phyloP scores from a whole-genome alignment of 2,888 invertebrate species.

The Octodonta nipae region DNA sequence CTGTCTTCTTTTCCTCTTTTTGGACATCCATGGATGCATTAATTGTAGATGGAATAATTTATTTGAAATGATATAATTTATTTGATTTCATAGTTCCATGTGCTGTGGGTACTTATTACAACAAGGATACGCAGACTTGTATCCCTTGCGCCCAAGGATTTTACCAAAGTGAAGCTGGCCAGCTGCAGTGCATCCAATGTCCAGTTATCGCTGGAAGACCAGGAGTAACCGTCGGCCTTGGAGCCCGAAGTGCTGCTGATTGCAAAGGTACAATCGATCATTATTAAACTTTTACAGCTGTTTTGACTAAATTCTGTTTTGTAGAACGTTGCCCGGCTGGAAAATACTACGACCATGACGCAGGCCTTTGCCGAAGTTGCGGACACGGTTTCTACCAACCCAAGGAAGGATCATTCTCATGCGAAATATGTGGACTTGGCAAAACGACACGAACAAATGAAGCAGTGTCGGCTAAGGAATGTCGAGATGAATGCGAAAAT shows the following conservation, averaged over 20 bases:
- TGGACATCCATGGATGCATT: too few relatives aligned
- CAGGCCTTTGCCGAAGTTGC: conserved; percentile 79
- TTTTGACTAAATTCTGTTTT: conserved; percentile 2
- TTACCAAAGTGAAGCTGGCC: conserved; percentile 88
- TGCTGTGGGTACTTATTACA: conserved; percentile 78
- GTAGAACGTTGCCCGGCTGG: conserved; percentile 83
- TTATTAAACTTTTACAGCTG: neutral
- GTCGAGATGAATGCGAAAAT: conserved; percentile 77
- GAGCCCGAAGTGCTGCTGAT: conserved; percentile 76
- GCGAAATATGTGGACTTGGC: conserved; percentile 75
- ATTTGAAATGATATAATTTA: too few relatives aligned
- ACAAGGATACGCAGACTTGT: conserved; percentile 63
- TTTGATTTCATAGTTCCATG: conserved; percentile 82
- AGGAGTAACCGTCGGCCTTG: conserved; percentile 76
- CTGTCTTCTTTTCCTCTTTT: too few relatives aligned
- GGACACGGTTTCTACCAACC: conserved; percentile 91
- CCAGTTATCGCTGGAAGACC: conserved; percentile 80
- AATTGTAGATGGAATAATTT: too few relatives aligned
- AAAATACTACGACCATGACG: conserved; percentile 81
- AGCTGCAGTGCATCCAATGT: conserved; percentile 77
- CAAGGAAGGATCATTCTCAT: conserved; percentile 78
- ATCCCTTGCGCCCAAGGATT: conserved; percentile 74
- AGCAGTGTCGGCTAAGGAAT: conserved; percentile 75
- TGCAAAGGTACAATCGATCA: conserved; percentile 69
- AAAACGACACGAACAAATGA: conserved; percentile 85